Conservation (phyloP, 2,797 vertebrate genomes). For the Gymnothorax reevesii region DNA sequence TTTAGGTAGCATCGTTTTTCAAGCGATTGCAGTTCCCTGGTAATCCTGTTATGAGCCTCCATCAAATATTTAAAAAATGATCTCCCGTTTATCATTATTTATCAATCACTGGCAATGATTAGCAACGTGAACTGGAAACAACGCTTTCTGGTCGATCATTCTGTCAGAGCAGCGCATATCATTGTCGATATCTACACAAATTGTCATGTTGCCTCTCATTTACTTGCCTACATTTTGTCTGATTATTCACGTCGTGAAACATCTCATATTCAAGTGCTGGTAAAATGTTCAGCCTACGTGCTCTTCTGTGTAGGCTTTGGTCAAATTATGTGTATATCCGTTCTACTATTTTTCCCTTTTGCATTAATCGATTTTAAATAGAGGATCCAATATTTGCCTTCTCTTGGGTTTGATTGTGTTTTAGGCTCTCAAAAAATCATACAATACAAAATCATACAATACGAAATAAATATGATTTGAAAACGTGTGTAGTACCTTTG, state of each 20-base stretch:
- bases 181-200: neutral
- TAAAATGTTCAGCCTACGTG: neutral
- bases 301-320: neutral
- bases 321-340: neutral
- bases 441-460: neutral
- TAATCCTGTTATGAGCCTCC: slow-evolving; percentile 19
- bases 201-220: neutral
- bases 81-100: neutral
- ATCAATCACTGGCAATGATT: slow-evolving; percentile 15
- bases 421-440: neutral
- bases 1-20: slow-evolving; percentile 74
- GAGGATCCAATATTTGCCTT: neutral
- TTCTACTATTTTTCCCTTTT: neutral
- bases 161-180: slow-evolving; percentile 9
- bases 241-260: neutral
- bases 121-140: slow-evolving; percentile 7
- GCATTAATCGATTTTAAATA: neutral
- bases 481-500: slow-evolving; percentile 12
- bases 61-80: slow-evolving; percentile 13
- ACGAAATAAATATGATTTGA: slow-evolving; percentile 6
- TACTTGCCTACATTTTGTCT: neutral
- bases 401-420: slow-evolving; percentile 9
- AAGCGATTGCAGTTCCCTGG: slow-evolving; percentile 47
- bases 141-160: slow-evolving; percentile 12
- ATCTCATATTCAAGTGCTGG: slow-evolving; percentile 10